These are phyloP conservation scores for Lumbricus terrestris DNA, from an alignment of 2,888 invertebrate genomes.

Conservation along the genomic window DNA sequence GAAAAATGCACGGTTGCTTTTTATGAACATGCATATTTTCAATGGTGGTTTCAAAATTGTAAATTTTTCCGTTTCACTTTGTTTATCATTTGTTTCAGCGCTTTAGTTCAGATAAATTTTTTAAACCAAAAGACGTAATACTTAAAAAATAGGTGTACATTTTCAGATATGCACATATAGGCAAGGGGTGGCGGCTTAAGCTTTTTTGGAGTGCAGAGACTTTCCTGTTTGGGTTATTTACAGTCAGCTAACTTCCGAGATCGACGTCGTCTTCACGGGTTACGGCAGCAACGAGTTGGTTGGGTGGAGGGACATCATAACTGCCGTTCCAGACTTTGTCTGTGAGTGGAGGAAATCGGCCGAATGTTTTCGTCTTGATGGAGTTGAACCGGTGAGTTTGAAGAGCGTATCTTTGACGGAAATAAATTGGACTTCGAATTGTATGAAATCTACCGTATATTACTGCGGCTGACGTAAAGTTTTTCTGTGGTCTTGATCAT, in stretches of 20 bases:
- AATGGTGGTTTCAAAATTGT: no score
- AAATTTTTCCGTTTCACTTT: no score
- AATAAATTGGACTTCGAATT: background rate
- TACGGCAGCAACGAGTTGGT: slow-evolving; percentile 5
- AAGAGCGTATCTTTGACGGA: no score
- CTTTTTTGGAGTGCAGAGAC: background rate
- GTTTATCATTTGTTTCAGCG: no score
- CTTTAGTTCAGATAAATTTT: no score
- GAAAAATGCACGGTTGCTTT: no score
- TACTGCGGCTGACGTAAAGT: background rate
- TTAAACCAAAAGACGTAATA: no score
- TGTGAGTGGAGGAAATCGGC: background rate
- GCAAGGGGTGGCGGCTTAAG: no score
- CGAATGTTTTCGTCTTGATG: background rate
- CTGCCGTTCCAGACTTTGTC: background rate
- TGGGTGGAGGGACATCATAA: background rate
- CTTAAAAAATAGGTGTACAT: no score
- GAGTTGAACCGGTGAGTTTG: background rate
- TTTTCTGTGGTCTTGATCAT: background rate
- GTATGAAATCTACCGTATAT: no score
- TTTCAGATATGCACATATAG: no score
- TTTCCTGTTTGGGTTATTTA: background rate
- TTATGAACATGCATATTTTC: no score
- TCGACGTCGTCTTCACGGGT: background rate
- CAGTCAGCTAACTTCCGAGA: background rate